Evolutionary conservation across 1,140 invertebrate genomes (phyloP), one percentile per base, ranked within the genome.

Genomic region (Macrotrachela quadricornifera): DNA sequence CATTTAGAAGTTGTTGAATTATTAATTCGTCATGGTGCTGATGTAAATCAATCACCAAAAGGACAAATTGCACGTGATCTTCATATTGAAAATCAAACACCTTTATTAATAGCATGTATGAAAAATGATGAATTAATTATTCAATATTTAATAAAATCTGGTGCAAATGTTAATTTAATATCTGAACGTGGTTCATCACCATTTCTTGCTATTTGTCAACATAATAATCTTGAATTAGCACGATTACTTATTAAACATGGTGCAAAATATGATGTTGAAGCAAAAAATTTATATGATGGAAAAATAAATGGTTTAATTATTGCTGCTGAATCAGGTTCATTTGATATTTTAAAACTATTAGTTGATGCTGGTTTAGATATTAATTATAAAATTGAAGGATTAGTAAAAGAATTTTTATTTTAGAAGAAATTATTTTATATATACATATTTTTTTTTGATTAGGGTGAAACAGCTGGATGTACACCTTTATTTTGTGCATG

Each of bases 1-100:
- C 80, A 88, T 67, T 68, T 77, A 30, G 72, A 76, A 42, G 81
- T 87, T 61, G 80, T 82, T 10, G 74, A 79, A 59, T 67, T 85
- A 16, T 70, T 92, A 42, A 64, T 91, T 14, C 75, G 74, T 49
- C 74, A 80, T 63, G 78, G 79, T 36, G 81, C 80, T 38, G 79
- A 83, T 61, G 75, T 82, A 30, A 72, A 85, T 62, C 76, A 78
- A 44, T 77, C 40, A 14, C 40, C 40, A 3, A 14, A 14, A 13
- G 40, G 40, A 42, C 12, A 15, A 42, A 11, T 42, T 1, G 40
- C 40, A 15, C 1, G 13, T 42, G 40, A 42, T 14, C 15, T 42
- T 13, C 12, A 42, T 13, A 42, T 42, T 15, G 40, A 42, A 42
- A 15, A 30, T 30, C 54, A 55, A 39, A 47, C 54, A 36, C 48